Evolutionary conservation across 2,797 vertebrate species (phyloP), one percentile per base, ranked within the genome.

Genomic region (Picus viridis): DNA sequence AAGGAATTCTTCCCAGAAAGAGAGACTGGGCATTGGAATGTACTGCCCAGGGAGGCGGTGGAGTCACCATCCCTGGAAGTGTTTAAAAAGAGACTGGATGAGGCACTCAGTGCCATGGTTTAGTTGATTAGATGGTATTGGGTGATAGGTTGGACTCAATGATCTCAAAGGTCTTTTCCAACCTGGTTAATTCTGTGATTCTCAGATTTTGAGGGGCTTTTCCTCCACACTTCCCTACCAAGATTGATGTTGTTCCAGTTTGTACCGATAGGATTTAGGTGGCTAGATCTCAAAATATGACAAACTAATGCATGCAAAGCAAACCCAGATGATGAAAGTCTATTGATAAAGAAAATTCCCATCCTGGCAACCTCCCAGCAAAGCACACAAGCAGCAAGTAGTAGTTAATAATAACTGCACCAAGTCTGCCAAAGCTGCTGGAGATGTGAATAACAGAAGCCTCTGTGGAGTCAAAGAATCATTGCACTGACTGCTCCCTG

Each of bases 331-430:
- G 63, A 73, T 67, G 64, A 56, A 88, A 88, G 81, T 75, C 81
- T 53, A 43, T 18, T 77, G 78, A 75, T 27, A 79, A 78, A 88
- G 67, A 83, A 86, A 90, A 91, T 78, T 83, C 63, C 70, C 63
- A 67, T 63, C 67, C 63, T 47, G 71, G 80, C 61, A 86, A 63
- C 59, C n/a, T 78, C 34, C 15, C 58, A 63, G 71, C 32, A 47
- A 83, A 86, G 27, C 61, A 69, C 5, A 1, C 62, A 74, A 59
- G 29, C 29, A 77, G 77, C 2, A 7, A 83, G 67, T 75, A 72
- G 17, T 49, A 77, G 57, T 88, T 88, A 95, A 67, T 64, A 92
- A 90, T 47, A 92, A 86, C 80, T 54, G 51, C 67, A 63, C 45
- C 34, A 27, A 45, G 32, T 41, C 83, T 93, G 62, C 89, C 83